A percentile compares a stretch with the other conserved stretches of the same genome.
Conservation (phyloP, 2,113 vertebrate species). For the Rattus rattus region DNA sequence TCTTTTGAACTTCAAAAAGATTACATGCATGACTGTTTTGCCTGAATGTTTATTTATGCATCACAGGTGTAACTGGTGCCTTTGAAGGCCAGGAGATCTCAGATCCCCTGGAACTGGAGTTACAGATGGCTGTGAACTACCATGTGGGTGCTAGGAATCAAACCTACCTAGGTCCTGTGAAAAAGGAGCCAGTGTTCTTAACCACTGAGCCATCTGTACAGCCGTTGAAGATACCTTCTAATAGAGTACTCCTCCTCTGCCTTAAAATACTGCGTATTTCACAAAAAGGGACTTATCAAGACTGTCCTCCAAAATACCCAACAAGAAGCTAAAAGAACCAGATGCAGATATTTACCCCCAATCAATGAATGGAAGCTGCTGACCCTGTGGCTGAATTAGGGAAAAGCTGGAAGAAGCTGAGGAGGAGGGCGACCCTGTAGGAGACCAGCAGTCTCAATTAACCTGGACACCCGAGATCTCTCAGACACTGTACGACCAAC, state of each 20-base stretch:
- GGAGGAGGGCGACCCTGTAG: too few species aligned
- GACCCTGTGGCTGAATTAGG: too few species aligned
- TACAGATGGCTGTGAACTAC: background rate
- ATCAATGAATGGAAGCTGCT: too few species aligned
- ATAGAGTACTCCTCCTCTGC: background rate
- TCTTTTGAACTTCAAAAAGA: background rate
- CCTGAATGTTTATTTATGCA: background rate
- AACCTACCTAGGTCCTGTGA: too few species aligned
- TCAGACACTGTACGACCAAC: too few species aligned
- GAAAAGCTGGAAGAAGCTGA: too few species aligned
- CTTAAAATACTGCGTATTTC: background rate
- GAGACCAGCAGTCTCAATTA: too few species aligned
- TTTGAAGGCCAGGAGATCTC: background rate
- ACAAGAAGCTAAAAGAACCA: too few species aligned
- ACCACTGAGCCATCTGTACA: background rate
- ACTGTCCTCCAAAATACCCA: too few species aligned
- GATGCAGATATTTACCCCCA: too few species aligned
- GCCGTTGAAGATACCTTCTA: background rate
- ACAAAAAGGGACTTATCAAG: too few species aligned
- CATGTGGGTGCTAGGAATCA: background rate
- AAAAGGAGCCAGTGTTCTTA: background rate
- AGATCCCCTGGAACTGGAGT: background rate
- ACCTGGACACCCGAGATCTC: too few species aligned
- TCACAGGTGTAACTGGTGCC: background rate
- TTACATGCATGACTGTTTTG: background rate